phyloP scores from a whole-genome alignment of 2,888 invertebrate species.

The Corbicula japonica region DNA sequence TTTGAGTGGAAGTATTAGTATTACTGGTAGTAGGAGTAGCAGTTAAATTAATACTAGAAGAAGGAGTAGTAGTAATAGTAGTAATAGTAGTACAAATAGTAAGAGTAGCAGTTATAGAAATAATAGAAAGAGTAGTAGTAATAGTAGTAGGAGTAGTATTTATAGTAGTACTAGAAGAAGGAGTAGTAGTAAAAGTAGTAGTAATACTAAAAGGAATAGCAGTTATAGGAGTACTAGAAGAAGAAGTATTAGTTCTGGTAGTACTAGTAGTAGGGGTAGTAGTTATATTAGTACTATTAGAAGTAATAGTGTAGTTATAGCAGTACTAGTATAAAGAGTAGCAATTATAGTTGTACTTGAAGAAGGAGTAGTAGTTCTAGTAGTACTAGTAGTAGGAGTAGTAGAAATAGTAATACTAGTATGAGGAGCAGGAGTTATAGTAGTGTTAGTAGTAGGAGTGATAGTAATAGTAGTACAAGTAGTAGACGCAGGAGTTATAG shows the following conservation, averaged over 20 bases:
- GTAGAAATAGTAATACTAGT: background rate
- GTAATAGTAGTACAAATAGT: too few species aligned
- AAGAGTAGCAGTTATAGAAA: too few species aligned
- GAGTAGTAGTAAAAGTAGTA: constrained; percentile 12
- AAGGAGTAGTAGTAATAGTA: too few species aligned
- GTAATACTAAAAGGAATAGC: constrained; percentile 1
- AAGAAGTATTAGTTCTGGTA: constrained; percentile 1
- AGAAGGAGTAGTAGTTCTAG: background rate
- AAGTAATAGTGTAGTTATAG: background rate
- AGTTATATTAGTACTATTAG: background rate
- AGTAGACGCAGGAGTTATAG: background rate
- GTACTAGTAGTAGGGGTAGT: constrained; percentile 4
- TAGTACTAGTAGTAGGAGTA: constrained; percentile 1
- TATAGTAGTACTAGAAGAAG: constrained; percentile 2
- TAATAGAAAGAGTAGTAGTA: too few species aligned
- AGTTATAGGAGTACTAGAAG: constrained; percentile 3
- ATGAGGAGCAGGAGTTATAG: too few species aligned
- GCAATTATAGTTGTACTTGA: background rate
- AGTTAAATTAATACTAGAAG: too few species aligned
- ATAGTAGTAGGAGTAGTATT: too few species aligned
- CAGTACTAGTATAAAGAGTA: background rate
- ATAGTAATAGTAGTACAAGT: constrained; percentile 3
- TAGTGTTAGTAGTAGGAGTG: too few species aligned
- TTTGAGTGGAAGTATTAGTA: constrained; percentile 4
- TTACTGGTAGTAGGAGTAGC: too few species aligned